Evolutionary conservation across 2,113 vertebrate species (phyloP), one percentile per base, ranked within the genome.

Genomic region (Myotis davidii): DNA sequence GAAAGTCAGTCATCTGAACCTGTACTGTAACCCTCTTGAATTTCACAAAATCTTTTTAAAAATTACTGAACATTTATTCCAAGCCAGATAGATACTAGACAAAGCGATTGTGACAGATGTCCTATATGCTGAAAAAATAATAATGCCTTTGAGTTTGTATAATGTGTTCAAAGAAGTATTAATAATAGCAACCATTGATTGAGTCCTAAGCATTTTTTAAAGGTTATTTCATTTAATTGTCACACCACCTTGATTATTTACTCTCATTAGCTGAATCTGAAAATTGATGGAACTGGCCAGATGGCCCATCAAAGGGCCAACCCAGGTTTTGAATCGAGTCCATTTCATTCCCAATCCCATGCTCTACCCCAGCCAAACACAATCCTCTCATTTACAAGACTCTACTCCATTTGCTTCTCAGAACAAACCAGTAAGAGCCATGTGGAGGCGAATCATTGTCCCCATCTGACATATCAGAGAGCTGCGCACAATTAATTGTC

Each of bases 1-100:
- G 27, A 74, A 94, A 91, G 21, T 73, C 73, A 95, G 45, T 65
- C 27, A 96, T 78, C 27, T 74, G 70, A 91, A 96, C 14, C 91
- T 96, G 0, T 52, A 83, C 27, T 65, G 17, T 61, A 74, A 78
- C 18, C 48, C 23, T 90, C 25, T 4, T 86, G 64, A 18, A 91
- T 84, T 79, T 78, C 6, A 50, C 10, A 92, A 86, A 48, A 64
- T 23, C 48, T 93, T 81, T 90, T 65, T 5, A 21, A 34, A 82
- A 89, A 25, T 52, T 82, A 84, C 72, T 86, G 13, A 76, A 42
- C 23, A 59, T 76, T 70, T 85, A 82, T 65, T 73, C 29, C 48
- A 81, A 52, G n/a, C 13, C 16, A 91, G 17, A 5, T 23, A 93
- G 16, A 6, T 18, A 34, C 14, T 50, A 94, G 6, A 25, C 13